Evolutionary conservation across 1,140 invertebrate genomes (phyloP).

Genomic region (Drosophila ohnishii): DNA sequence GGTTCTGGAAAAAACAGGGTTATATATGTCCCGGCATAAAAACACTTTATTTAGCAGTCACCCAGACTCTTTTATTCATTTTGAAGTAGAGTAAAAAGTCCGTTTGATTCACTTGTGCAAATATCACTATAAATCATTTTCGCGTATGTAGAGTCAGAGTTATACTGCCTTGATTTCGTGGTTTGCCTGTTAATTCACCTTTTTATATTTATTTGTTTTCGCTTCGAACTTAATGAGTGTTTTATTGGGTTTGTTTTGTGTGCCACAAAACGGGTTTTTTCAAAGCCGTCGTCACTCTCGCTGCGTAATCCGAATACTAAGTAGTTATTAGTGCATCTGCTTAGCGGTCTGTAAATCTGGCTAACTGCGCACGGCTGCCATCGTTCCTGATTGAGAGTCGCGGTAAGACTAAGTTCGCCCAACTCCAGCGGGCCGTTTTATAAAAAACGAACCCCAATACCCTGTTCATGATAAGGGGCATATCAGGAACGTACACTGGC

Average conservation of each 20-base stretch:
- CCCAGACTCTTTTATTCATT: background rate
- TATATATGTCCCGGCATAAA: background rate
- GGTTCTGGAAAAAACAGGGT: background rate
- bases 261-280: slow-evolving; percentile 46
- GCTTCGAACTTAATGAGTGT: slow-evolving; percentile 13
- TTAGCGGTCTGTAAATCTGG: slow-evolving; percentile 6
- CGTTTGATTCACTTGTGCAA: slow-evolving; percentile 20
- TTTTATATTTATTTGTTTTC: slow-evolving; percentile 32
- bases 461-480: slow-evolving; percentile 14
- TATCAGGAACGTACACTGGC: slow-evolving; percentile 6
- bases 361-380: slow-evolving; percentile 37
- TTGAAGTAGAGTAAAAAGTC: background rate
- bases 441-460: slow-evolving; percentile 16
- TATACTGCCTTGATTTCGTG: slow-evolving; percentile 20
- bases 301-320: slow-evolving; percentile 33
- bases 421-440: slow-evolving; percentile 17
- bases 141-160: slow-evolving; percentile 1
- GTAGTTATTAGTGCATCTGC: slow-evolving; percentile 35
- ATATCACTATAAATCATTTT: slow-evolving; percentile 3
- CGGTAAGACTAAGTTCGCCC: slow-evolving; percentile 49
- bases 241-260: slow-evolving; percentile 16
- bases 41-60: background rate
- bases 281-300: slow-evolving; percentile 42
- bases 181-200: slow-evolving; percentile 59
- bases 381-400: slow-evolving; percentile 47